Evolutionary conservation across 2,888 invertebrate species (phyloP).

Genomic region (Hedychridium roseum): DNA sequence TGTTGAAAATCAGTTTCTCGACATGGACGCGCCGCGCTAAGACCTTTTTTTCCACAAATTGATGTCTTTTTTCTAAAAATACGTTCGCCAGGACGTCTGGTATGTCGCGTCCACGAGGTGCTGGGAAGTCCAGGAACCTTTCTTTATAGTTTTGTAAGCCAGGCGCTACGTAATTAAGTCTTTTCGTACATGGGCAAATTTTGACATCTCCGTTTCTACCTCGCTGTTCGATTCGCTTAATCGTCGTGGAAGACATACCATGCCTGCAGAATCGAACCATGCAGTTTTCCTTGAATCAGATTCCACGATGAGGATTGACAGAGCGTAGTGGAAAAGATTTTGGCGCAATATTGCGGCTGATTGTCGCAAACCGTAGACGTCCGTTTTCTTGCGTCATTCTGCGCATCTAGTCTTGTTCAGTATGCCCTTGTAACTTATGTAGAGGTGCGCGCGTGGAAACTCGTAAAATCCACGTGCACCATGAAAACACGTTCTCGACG

Average conservation of each 20-base stretch:
- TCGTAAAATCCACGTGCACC: conserved; percentile 8
- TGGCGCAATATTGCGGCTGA: too few species aligned
- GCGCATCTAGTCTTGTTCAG: conserved; percentile 58
- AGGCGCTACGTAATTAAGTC: too few species aligned
- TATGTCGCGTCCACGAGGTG: conserved; percentile 6
- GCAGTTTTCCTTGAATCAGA: too few species aligned
- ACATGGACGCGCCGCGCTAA: too few species aligned
- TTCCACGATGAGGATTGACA: too few species aligned
- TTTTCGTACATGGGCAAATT: too few species aligned
- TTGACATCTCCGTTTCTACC: too few species aligned
- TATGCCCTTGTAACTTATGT: conserved; percentile 46
- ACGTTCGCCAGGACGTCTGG: neutral
- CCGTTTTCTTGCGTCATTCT: conserved; percentile 44
- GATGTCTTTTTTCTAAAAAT: too few species aligned
- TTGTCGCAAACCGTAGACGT: conserved; percentile 13
- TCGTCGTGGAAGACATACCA: too few species aligned
- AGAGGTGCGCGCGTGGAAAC: conserved; percentile 17
- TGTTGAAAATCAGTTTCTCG: conserved; percentile 11
- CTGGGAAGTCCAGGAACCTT: conserved; percentile 13
- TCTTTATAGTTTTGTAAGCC: conserved; percentile 26
- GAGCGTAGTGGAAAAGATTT: too few species aligned
- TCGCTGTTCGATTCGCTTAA: too few species aligned
- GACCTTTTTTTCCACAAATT: conserved; percentile 5
- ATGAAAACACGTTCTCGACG: conserved; percentile 1
- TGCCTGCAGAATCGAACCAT: too few species aligned